Conservation (phyloP, 2,888 invertebrate species). For the Euspilapteryx auroguttella region DNA sequence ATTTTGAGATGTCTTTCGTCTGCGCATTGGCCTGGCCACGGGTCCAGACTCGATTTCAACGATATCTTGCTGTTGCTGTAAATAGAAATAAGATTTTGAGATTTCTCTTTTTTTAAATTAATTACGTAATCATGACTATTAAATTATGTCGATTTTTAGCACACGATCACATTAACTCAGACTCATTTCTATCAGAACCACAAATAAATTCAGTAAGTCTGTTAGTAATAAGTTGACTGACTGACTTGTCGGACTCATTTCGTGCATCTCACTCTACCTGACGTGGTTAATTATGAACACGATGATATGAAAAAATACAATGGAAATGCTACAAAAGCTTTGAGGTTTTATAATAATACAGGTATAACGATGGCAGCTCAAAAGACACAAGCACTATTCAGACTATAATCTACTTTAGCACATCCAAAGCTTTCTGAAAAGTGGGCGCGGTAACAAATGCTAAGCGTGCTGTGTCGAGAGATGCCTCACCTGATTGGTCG, state of each 20-base stretch:
- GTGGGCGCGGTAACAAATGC: not conserved
- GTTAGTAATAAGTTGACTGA: too few species aligned
- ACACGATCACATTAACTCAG: too few species aligned
- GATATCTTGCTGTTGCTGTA: conserved; percentile 63
- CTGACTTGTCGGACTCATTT: too few species aligned
- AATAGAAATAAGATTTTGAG: too few species aligned
- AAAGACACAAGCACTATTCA: conserved; percentile 30
- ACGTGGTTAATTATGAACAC: too few species aligned
- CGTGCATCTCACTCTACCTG: too few species aligned
- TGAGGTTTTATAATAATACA: conserved; percentile 9
- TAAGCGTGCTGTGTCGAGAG: conserved; percentile 48
- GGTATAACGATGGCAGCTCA: conserved; percentile 24
- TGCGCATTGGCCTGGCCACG: conserved; percentile 66
- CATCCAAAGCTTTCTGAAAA: conserved; percentile 45
- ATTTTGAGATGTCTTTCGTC: conserved; percentile 87
- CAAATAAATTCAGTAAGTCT: too few species aligned
- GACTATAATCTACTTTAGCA: conserved; percentile 44
- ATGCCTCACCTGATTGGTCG: conserved; percentile 56
- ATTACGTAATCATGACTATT: not conserved
- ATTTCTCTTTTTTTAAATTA: too few species aligned
- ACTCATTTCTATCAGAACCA: too few species aligned
- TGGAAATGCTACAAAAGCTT: too few species aligned
- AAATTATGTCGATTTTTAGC: too few species aligned
- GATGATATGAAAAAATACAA: too few species aligned
- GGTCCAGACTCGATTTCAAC: conserved; percentile 71